A percentile compares a stretch with the other conserved stretches of the same genome.
Conservation (phyloP, 2,797 vertebrate species). For the Sternarchorhynchus goeldii region DNA sequence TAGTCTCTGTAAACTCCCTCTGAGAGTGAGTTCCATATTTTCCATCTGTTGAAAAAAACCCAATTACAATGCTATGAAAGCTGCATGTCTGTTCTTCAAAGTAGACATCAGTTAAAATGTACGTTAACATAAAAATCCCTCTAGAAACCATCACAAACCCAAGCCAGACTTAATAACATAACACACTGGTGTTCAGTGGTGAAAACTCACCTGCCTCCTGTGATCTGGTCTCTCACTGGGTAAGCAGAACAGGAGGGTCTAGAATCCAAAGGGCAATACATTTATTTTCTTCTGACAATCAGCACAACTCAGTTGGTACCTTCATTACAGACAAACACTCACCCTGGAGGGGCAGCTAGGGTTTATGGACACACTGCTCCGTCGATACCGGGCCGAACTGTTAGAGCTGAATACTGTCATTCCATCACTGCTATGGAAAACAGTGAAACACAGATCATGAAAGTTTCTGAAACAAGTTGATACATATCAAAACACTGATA, state of each 20-base stretch:
- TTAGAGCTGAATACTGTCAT: constrained; percentile 71
- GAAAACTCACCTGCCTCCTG: constrained; percentile 73
- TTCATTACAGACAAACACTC: constrained; percentile 31
- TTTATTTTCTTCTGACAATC: constrained; percentile 4
- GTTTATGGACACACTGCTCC: constrained; percentile 82
- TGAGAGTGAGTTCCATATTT: constrained; percentile 69
- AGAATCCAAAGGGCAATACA: constrained; percentile 30
- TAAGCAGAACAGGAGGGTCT: constrained; percentile 73
- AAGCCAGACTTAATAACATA: not conserved
- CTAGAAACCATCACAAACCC: not conserved
- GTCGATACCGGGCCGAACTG: constrained; percentile 71
- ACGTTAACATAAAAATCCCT: not conserved
- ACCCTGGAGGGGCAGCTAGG: constrained; percentile 77
- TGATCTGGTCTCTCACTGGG: constrained; percentile 68
- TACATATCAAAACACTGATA: not conserved
- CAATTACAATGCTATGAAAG: constrained; percentile 2
- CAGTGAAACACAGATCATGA: not conserved
- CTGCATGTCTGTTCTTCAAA: not conserved
- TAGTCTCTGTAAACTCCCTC: constrained; percentile 72
- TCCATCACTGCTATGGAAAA: constrained; percentile 68
- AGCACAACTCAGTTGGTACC: not conserved
- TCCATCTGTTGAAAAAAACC: constrained; percentile 68
- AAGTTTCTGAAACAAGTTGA: not conserved
- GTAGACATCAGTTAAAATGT: not conserved
- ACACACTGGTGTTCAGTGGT: not conserved